Conservation (phyloP, 2,113 vertebrate genomes). For the Protomyctophum bolini region DNA sequence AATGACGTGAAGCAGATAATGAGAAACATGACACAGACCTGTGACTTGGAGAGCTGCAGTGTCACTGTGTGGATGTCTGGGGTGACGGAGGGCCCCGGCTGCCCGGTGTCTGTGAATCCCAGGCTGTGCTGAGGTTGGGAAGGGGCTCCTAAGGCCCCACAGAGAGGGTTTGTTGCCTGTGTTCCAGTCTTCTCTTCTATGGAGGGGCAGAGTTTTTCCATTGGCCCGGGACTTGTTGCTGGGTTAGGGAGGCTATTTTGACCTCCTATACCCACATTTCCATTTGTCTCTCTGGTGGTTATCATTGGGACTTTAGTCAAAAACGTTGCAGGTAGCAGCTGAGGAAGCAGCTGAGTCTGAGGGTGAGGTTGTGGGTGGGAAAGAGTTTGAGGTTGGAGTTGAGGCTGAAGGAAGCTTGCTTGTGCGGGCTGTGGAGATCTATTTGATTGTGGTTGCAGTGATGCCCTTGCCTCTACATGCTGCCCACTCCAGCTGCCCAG, state of each 20-base stretch:
- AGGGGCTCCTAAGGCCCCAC: conserved; percentile 57
- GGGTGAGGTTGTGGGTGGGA: conserved; percentile 8
- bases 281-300: conserved; percentile 54
- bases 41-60: conserved; percentile 92
- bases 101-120: conserved; percentile 67
- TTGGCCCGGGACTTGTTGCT: conserved; percentile 19
- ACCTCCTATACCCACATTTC: conserved; percentile 41
- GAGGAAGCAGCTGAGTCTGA: conserved; percentile 56
- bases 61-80: conserved; percentile 90
- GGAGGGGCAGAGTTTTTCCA: conserved; percentile 70
- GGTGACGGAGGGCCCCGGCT: conserved; percentile 69
- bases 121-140: conserved; percentile 63
- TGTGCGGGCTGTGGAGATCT: conserved; percentile 46
- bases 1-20: background rate
- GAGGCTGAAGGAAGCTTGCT: conserved; percentile 59
- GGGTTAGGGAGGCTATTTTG: conserved; percentile 55
- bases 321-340: conserved; percentile 59
- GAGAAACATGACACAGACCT: conserved; percentile 74
- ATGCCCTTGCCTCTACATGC: conserved; percentile 46
- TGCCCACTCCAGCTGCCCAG: conserved; percentile 66
- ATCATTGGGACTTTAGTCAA: conserved; percentile 63
- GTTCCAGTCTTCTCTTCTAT: conserved; percentile 54
- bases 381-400: conserved; percentile 55
- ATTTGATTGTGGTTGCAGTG: conserved; percentile 45
- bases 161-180: conserved; percentile 55